phyloP scores from a whole-genome alignment of 1,140 invertebrate genomes.

The Drosophila subpulchrella region DNA sequence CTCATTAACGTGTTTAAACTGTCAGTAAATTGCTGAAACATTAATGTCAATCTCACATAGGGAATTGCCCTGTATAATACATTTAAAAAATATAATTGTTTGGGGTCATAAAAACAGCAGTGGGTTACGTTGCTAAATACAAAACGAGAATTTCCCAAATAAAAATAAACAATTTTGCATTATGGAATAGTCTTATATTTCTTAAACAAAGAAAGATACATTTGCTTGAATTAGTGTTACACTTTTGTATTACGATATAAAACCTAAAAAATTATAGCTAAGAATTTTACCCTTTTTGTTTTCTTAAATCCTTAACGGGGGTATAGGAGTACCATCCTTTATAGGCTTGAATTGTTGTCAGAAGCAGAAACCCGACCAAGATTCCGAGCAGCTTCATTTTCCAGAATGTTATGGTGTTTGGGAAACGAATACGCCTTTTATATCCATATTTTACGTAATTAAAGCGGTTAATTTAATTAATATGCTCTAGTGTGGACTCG shows the following conservation, averaged over 20 bases:
- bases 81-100: conserved; percentile 16
- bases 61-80: conserved; percentile 9
- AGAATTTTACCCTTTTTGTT: background rate
- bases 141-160: background rate
- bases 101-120: conserved; percentile 6
- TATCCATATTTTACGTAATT: background rate
- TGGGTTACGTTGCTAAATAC: background rate
- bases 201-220: no score
- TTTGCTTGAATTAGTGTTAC: no score
- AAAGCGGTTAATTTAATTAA: background rate
- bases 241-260: no score
- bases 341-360: background rate
- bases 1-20: conserved; percentile 51
- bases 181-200: no score
- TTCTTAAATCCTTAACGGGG: background rate
- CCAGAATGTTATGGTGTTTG: background rate
- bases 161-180: background rate
- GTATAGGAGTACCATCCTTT: background rate
- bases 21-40: conserved; percentile 48
- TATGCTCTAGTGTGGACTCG: background rate
- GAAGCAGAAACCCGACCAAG: background rate
- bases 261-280: background rate
- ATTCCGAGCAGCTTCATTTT: conserved; percentile 3
- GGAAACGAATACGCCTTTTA: background rate
- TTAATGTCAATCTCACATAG: conserved; percentile 38